These are phyloP conservation scores for Enteromius afrohamiltoni DNA, from an alignment of 2,797 vertebrate species.

Conservation along the genomic window DNA sequence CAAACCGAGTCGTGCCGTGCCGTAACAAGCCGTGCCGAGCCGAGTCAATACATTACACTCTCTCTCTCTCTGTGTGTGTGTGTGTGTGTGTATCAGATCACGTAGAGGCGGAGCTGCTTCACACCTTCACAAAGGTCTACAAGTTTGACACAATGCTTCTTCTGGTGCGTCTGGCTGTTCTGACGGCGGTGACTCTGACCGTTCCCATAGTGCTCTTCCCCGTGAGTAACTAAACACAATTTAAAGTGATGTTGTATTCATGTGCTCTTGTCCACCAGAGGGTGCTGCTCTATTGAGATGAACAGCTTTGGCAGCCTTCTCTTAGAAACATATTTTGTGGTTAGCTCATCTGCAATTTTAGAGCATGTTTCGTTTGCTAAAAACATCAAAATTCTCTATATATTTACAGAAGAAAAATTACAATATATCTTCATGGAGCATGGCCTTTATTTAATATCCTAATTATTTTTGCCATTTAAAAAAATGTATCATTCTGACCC, in stretches of 20 bases:
- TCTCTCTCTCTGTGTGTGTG: neutral
- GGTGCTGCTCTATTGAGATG: neutral
- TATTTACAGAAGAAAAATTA: too few species aligned
- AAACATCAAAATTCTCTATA: neutral
- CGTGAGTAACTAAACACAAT: constrained; percentile 79
- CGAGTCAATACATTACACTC: neutral
- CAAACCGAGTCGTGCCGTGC: too few species aligned
- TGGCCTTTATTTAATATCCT: too few species aligned
- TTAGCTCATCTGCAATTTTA: neutral
- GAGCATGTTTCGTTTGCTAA: neutral
- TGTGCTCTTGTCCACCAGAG: constrained; percentile 6
- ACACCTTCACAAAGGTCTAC: constrained; percentile 93
- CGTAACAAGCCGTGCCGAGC: too few species aligned
- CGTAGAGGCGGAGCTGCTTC: constrained; percentile 94
- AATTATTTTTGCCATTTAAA: too few species aligned
- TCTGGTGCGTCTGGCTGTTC: constrained; percentile 91
- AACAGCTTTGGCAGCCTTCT: neutral
- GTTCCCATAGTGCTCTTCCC: constrained; percentile 97
- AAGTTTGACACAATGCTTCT: constrained; percentile 88
- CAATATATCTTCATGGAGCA: too few species aligned
- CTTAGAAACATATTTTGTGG: neutral
- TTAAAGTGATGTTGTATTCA: neutral
- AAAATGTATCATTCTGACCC: too few species aligned
- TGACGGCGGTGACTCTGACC: constrained; percentile 92
- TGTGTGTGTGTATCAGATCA: constrained; percentile 74